Conservation (phyloP, 2,888 invertebrate species). For the Pherbina coryleti region DNA sequence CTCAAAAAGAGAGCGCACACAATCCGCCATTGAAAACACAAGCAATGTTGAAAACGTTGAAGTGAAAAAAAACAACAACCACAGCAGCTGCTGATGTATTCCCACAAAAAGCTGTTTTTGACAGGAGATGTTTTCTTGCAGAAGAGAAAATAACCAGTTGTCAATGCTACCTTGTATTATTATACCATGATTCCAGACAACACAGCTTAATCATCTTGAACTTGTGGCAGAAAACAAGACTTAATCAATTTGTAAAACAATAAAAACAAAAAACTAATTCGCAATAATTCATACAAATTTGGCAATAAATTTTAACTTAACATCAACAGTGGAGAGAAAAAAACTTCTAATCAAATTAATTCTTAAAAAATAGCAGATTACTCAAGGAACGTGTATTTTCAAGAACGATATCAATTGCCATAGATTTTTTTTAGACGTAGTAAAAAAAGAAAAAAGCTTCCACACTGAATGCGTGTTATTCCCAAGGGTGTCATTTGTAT, state of each 20-base stretch:
- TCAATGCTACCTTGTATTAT: too few species aligned
- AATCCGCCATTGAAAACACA: too few species aligned
- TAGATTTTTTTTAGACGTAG: conserved; percentile 49
- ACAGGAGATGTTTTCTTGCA: too few species aligned
- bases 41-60: too few species aligned
- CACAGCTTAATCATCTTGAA: neutral
- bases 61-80: too few species aligned
- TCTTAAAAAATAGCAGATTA: conserved; percentile 53
- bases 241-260: conserved; percentile 5
- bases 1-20: too few species aligned
- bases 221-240: neutral
- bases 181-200: too few species aligned
- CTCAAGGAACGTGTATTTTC: conserved; percentile 50
- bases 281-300: conserved; percentile 43
- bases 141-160: too few species aligned
- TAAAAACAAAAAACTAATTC: neutral
- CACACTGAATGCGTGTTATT: conserved; percentile 51
- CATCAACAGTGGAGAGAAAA: conserved; percentile 34
- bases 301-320: conserved; percentile 16
- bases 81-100: too few species aligned
- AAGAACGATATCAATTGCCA: conserved; percentile 61
- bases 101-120: too few species aligned
- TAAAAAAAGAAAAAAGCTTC: conserved; percentile 51
- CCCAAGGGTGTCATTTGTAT: conserved; percentile 61
- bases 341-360: conserved; percentile 61